Evolutionary conservation across 64 coral and sea anemone genomes (phyloP), one percentile per base, ranked within the genome.

Genomic region (Actinia equina): DNA sequence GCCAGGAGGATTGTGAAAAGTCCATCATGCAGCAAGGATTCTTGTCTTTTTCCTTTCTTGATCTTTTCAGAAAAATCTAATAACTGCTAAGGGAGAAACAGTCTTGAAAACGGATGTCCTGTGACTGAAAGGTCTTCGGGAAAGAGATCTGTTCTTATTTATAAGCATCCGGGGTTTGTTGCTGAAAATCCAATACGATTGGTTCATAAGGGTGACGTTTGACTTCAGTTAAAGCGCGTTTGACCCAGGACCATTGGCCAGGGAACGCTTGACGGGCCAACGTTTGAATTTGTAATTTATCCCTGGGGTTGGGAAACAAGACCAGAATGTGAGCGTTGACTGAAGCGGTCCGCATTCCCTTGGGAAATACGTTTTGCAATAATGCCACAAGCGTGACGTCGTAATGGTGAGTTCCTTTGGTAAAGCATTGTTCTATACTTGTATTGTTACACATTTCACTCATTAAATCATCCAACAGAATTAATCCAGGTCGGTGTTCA

Each of bases 401-500:
- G 12, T 79, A 51, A 70, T 89, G 88, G 65, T 89, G 88, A 60
- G 88, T 82, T 4, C 82, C 58, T 65, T 83, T 82, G 57, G 88
- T 83, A 70, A 89, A 89, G 56, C 59, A 59, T n/a, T 89, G 60
- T 81, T 82, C 80, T 60, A 89, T 58, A 43, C 44, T 43, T 23
- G 78, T 49, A 77, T 89, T 80, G 58, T 82, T 42, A 57, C 77
- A 54, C 30, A 44, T 80, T 89, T 83, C 87, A 1, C 51, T 77
- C 87, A 89, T 89, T 17, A 89, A 43, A 89, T 89, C 87, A 58
- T 83, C 87, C 87, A 89, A 82, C 1, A 89, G 9, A 22, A 89
- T 60, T 43, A 83, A 43, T 46, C 88, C 87, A 0, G 77, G 77
- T 59, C 80, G 79, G 77, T 80, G 30, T 67, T 8, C 82, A 23